Evolutionary conservation across 2,113 vertebrate genomes (phyloP), one percentile per base, ranked within the genome.

Genomic region (Burhinus bistriatus): DNA sequence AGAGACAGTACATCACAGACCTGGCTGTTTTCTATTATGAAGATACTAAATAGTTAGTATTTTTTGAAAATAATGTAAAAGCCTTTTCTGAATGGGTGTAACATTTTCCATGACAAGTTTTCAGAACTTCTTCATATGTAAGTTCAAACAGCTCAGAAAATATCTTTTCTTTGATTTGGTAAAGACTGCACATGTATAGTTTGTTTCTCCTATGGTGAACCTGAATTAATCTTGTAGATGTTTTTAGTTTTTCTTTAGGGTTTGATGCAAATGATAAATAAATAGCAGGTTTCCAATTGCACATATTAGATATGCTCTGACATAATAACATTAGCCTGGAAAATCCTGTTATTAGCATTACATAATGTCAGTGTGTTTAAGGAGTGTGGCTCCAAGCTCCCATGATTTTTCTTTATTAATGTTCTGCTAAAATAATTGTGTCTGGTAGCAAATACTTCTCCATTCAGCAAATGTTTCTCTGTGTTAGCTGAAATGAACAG

Each of bases 331-430:
- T 93, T 91, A 93, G 29, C 52, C 25, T 91, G 59, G 64, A 95
- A 95, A 96, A 94, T 78, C 89, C 91, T 66, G 19, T 58, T 71
- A 83, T 88, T 90, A 92, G 1, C 27, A 58, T 93, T 93, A 80
- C 12, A 66, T 89, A 83, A 95, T 68, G 29, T 45, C 68, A 83
- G 64, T 73, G 51, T 36, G 5, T 70, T 81, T 83, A 87, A 81
- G 27, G 29, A 62, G 22, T 22, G 15, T 3, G 3, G 44, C 40
- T 94, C 76, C 64, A 59, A 38, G 44, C 12, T 82, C 61, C 36
- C 1, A 3, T 49, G 64, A 84, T 84, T 95, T 87, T 95, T 95
- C 86, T 72, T 65, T 93, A 86, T 83, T 78, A 95, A 55, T 0
- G 0, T 86, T 81, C 42, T 75, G 47, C 12, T 92, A 93, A 82